Conservation (phyloP, 2,797 vertebrate species). For the Falco novaeseelandiae region DNA sequence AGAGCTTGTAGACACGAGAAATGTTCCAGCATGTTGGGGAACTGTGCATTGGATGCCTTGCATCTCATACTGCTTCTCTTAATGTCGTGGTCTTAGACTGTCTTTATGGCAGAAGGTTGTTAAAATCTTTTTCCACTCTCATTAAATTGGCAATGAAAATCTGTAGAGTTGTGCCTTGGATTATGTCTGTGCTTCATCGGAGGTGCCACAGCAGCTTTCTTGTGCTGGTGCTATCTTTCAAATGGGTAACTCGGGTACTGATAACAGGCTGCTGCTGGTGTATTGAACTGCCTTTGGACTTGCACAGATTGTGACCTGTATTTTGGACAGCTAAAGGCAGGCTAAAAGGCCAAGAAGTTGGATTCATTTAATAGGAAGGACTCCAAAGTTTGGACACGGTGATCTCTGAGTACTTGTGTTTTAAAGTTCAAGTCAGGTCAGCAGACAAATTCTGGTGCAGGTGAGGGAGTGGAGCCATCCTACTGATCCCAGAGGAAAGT, state of each 20-base stretch:
- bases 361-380: not conserved
- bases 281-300: not conserved
- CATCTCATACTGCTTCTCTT: not conserved
- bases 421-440: not conserved
- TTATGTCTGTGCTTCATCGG: not conserved
- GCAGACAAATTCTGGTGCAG: not conserved
- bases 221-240: not conserved
- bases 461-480: not conserved
- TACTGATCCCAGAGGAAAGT: not conserved
- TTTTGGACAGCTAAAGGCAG: not conserved
- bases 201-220: not conserved
- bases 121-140: not conserved
- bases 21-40: not conserved
- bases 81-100: not conserved
- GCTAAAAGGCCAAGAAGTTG: not conserved
- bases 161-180: not conserved
- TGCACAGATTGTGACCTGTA: not conserved
- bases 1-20: not conserved
- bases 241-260: too few species aligned
- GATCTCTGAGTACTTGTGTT: not conserved
- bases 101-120: not conserved
- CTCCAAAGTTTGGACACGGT: not conserved
- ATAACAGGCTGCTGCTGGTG: not conserved
- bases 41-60: fast-evolving
- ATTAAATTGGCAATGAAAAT: not conserved